Conservation (phyloP, 2,113 vertebrate species). For the Mobula hypostoma region DNA sequence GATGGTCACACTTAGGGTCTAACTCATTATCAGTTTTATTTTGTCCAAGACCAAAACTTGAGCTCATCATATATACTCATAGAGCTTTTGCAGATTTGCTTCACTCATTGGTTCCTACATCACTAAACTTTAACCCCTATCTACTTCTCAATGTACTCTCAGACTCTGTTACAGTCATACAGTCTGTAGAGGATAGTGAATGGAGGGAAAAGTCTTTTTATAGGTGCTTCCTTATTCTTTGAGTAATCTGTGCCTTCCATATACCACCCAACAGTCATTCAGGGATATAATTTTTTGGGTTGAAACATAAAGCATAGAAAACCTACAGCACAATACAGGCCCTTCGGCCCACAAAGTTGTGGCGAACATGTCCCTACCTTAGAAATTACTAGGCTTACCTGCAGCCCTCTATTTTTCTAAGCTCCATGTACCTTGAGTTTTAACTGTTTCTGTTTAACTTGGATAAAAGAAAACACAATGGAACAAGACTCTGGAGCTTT, state of each 20-base stretch:
- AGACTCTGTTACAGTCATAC: not conserved
- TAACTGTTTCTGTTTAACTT: not conserved
- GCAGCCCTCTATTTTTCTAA: no score
- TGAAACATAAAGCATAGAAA: not conserved
- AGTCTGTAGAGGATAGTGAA: not conserved
- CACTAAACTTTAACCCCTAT: not conserved
- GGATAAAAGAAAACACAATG: not conserved
- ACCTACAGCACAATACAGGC: no score
- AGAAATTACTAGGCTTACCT: no score
- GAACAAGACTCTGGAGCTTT: not conserved
- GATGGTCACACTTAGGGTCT: not conserved
- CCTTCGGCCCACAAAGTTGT: no score
- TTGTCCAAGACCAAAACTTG: not conserved
- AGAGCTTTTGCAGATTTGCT: not conserved
- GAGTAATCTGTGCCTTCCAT: not conserved
- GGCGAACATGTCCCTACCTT: no score
- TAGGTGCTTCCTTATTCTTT: not conserved
- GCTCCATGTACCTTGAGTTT: not conserved
- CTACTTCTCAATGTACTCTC: not conserved
- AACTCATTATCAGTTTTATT: not conserved
- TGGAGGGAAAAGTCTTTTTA: not conserved
- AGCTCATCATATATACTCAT: not conserved
- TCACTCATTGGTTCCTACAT: not conserved
- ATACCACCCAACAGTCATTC: not conserved
- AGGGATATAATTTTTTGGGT: not conserved